These are phyloP conservation scores for Catamblyrhynchus diadema DNA, from an alignment of 2,797 vertebrate species.

Conservation along the genomic window DNA sequence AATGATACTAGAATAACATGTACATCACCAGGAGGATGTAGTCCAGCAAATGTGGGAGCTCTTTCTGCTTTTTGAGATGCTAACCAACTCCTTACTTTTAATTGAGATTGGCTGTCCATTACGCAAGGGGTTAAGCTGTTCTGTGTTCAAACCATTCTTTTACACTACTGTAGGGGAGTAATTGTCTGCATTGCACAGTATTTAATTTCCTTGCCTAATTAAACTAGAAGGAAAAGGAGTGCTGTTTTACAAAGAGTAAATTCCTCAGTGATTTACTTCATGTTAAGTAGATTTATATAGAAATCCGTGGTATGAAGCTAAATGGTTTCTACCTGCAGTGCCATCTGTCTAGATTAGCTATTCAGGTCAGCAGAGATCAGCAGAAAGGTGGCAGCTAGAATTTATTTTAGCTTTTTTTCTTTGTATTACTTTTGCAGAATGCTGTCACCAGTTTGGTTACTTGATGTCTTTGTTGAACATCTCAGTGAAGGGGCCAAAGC, in stretches of 20 bases:
- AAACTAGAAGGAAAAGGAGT: not conserved
- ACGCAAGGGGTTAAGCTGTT: not conserved
- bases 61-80: not conserved
- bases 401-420: not conserved
- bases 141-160: not conserved
- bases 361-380: not conserved
- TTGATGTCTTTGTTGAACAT: not conserved
- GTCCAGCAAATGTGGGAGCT: slow-evolving; percentile 3
- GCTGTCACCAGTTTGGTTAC: not conserved
- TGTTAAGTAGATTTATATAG: not conserved
- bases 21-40: not conserved
- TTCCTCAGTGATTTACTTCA: not conserved
- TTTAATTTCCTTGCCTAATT: slow-evolving; percentile 28
- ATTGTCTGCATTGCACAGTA: not conserved
- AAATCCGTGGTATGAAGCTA: not conserved
- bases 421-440: not conserved
- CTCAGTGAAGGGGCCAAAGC: not conserved
- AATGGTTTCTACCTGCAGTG: not conserved
- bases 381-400: not conserved
- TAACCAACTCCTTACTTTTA: not conserved
- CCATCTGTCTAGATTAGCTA: not conserved
- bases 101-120: not conserved
- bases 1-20: slow-evolving; percentile 9
- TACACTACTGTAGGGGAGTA: not conserved
- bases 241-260: not conserved